Evolutionary conservation across 2,888 invertebrate species (phyloP), one percentile per base, ranked within the genome.

Genomic region (Acronicta leporina): DNA sequence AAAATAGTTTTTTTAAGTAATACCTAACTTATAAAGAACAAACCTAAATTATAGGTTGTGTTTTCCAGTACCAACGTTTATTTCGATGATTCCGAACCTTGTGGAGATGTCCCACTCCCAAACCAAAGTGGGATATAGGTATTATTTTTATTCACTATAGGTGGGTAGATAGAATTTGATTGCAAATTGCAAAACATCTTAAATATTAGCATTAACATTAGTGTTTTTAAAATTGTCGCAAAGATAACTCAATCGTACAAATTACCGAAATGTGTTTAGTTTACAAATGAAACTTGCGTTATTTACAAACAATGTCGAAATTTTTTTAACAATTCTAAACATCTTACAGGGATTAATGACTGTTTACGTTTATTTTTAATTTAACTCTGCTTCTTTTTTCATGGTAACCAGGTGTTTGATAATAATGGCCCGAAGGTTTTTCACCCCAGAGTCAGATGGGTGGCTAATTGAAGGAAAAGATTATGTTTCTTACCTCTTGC

Each of bases 401-500:
- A 49, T 56, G 53, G 75, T 76, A 77, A 79, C 82, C 83, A 84
- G 84, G 83, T 85, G 85, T 85, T 86, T 79, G 71, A 80, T 83
- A 82, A 82, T 81, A 81, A 80, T 76, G 69, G 82, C 85, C 81
- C 65, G 64, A 65, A 83, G 88, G 83, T 75, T 76, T 76, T 79
- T 72, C 53, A 56, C 63, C 72, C 76, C 65, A 62, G 70, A 67
- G 70, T 73, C 67, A 44, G 58, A 70, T 77, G 64, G 50, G 44
- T 69, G 47, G 77, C 84, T 90, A 90, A 90, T 89, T 89, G 82
- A 82, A 73, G 63, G 60, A 52, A 79, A 78, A 81, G 78, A 86
- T 90, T 75, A 68, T 63, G 77, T 91, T 91, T 80, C 91, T 70
- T 64, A 71, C 65, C 81, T 68, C 20, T 20, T 20, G 20, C 20